These are phyloP conservation scores for Parazoanthus darwini DNA, from an alignment of 92 coral and sea anemone species.

Conservation along the genomic window DNA sequence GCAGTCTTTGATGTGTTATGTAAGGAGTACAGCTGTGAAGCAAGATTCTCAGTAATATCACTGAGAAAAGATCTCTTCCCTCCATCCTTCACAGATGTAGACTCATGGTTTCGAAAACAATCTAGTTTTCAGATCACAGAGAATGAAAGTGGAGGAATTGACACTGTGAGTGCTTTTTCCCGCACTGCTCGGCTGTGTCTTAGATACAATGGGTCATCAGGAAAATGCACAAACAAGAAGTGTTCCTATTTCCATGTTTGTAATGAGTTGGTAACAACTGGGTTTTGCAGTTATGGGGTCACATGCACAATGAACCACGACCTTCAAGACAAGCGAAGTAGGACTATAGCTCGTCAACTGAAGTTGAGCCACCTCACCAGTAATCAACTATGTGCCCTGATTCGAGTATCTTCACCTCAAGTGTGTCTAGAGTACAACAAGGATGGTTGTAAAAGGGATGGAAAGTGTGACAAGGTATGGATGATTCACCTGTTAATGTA, in stretches of 20 bases:
- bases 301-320: conserved; percentile 57
- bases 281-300: conserved; percentile 55
- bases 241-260: conserved; percentile 73
- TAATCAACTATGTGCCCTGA: conserved; percentile 53
- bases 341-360: neutral
- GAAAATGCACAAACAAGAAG: conserved; percentile 37
- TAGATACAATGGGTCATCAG: conserved; percentile 38
- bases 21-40: conserved; percentile 46
- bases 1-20: conserved; percentile 54
- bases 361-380: too few species aligned
- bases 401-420: conserved; percentile 61
- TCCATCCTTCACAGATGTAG: conserved; percentile 35
- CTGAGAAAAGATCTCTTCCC: conserved; percentile 52
- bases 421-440: conserved; percentile 73
- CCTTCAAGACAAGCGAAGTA: conserved; percentile 55
- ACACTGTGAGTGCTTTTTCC: conserved; percentile 36
- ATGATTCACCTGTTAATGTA: too few species aligned
- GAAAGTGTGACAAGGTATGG: conserved; percentile 42
- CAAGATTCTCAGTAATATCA: conserved; percentile 43
- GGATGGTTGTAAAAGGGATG: conserved; percentile 39
- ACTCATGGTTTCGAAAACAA: conserved; percentile 45
- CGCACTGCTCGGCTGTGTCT: conserved; percentile 53
- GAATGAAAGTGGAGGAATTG: conserved; percentile 45
- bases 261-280: conserved; percentile 56
- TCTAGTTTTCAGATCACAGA: conserved; percentile 47